A percentile compares a stretch with the other conserved stretches of the same genome.
Evolutionary conservation across 2,113 vertebrate species (phyloP).

Genomic region (Pimephales promelas): DNA sequence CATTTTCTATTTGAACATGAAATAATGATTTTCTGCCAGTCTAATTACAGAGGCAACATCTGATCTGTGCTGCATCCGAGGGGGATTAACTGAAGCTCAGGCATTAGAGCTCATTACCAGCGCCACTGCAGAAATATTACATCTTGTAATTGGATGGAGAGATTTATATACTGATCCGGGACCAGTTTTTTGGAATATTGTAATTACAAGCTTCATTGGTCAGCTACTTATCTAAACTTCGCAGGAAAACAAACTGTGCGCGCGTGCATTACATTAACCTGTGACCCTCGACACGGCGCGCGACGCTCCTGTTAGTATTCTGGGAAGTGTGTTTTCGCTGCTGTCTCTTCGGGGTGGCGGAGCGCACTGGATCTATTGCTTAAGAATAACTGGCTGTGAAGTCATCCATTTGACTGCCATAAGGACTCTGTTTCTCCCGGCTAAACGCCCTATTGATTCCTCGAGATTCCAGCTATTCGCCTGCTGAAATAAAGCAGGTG

Average conservation of each 20-base stretch:
- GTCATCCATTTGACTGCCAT: slow-evolving; percentile 79
- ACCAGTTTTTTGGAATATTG: slow-evolving; percentile 65
- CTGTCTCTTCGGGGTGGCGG: slow-evolving; percentile 80
- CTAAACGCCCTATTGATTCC: slow-evolving; percentile 76
- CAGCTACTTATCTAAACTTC: slow-evolving; percentile 81
- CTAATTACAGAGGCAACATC: slow-evolving; percentile 98
- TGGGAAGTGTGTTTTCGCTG: slow-evolving; percentile 81
- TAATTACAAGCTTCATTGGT: slow-evolving; percentile 72
- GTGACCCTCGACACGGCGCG: slow-evolving; percentile 81
- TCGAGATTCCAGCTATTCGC: slow-evolving; percentile 60
- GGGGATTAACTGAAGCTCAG: slow-evolving; percentile 88
- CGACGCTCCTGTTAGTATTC: slow-evolving; percentile 80
- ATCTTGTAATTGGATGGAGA: slow-evolving; percentile 98
- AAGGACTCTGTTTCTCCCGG: slow-evolving; percentile 74
- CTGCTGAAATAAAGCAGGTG: slow-evolving; percentile 60
- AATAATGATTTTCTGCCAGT: slow-evolving; percentile 99
- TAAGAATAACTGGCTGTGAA: slow-evolving; percentile 84
- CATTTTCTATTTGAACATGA: slow-evolving; percentile 97
- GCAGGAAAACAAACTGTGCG: slow-evolving; percentile 89
- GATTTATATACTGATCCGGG: slow-evolving; percentile 77
- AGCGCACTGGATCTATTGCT: slow-evolving; percentile 85
- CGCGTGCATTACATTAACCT: slow-evolving; percentile 93
- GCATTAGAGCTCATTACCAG: slow-evolving; percentile 98
- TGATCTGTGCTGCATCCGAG: slow-evolving; percentile 92
- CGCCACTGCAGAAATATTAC: slow-evolving; percentile 96